A percentile compares a stretch with the other conserved stretches of the same genome.
These are phyloP conservation scores for Melospiza melodia DNA, from an alignment of 2,113 vertebrate species.

Conservation along the genomic window DNA sequence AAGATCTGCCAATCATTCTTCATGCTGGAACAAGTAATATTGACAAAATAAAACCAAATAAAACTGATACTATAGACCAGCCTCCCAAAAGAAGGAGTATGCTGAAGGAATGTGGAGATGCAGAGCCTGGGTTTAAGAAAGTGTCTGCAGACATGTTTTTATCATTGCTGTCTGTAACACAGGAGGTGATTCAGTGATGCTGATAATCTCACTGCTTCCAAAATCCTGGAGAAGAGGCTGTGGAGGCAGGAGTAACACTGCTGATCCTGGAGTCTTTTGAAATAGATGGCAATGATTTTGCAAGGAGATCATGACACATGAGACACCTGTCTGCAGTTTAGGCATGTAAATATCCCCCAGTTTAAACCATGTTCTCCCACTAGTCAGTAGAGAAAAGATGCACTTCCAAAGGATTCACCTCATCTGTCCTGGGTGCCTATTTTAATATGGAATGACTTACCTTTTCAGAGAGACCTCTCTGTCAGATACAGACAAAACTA, in stretches of 20 bases:
- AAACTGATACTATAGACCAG: neutral
- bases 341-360: neutral
- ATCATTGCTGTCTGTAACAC: neutral
- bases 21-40: neutral
- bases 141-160: rapidly evolving
- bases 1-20: neutral
- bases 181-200: neutral
- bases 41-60: neutral
- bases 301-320: neutral
- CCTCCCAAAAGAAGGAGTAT: neutral
- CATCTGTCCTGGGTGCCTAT: neutral
- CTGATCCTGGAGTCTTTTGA: neutral
- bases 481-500: neutral
- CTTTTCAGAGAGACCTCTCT: neutral
- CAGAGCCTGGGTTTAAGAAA: neutral
- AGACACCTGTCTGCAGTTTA: neutral
- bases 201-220: rapidly evolving
- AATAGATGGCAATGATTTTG: neutral
- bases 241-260: neutral
- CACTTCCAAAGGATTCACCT: neutral
- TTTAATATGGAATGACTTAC: neutral
- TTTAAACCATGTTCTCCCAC: neutral
- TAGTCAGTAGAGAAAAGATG: neutral
- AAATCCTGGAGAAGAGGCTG: neutral
- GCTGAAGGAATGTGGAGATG: neutral